Evolutionary conservation across 2,888 invertebrate species (phyloP).

Genomic region (Clunio marinus): DNA sequence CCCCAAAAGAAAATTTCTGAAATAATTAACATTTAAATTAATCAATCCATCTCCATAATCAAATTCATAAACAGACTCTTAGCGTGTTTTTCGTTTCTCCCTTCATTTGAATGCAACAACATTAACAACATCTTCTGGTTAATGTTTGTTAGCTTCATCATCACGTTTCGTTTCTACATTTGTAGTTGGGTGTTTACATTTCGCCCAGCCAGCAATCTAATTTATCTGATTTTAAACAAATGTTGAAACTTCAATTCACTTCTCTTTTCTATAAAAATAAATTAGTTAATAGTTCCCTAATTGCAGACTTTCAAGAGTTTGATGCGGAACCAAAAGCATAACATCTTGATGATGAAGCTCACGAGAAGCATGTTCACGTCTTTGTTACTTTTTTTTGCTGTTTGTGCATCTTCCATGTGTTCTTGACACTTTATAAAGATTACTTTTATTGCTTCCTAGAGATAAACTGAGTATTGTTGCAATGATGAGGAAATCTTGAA

Average conservation of each 20-base stretch:
- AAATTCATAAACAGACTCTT: too few species aligned
- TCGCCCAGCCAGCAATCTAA: not conserved
- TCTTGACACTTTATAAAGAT: not conserved
- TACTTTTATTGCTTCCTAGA: not conserved
- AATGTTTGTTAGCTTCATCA: not conserved
- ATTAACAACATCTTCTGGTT: not conserved
- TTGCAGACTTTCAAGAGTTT: not conserved
- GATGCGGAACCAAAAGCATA: not conserved
- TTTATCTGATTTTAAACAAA: not conserved
- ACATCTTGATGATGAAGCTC: slow-evolving; percentile 9
- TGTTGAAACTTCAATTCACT: not conserved
- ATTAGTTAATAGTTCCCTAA: too few species aligned
- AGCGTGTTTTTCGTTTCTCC: not conserved
- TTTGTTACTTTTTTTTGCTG: too few species aligned
- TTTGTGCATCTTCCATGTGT: not conserved
- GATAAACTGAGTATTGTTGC: not conserved
- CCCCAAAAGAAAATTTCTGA: too few species aligned
- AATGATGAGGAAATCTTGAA: not conserved
- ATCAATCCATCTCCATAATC: too few species aligned
- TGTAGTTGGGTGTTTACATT: slow-evolving; percentile 2
- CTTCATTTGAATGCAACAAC: not conserved
- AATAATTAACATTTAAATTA: too few species aligned
- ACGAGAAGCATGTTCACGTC: not conserved
- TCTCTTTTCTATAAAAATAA: not conserved
- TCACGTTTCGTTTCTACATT: slow-evolving; percentile 10